phyloP scores from a whole-genome alignment of 1,140 invertebrate species.

The Ceratina australensis region DNA sequence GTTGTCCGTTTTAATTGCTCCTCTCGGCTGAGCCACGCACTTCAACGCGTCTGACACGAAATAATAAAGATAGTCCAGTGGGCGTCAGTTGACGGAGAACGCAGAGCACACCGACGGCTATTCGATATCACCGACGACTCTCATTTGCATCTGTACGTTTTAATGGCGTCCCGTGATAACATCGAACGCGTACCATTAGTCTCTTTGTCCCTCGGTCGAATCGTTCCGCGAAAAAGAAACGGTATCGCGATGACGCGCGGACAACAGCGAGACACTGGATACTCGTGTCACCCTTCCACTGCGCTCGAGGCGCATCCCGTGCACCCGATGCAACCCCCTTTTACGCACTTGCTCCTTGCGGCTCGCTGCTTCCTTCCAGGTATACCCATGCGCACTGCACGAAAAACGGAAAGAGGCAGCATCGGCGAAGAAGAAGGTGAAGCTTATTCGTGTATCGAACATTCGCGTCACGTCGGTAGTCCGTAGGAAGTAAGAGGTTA shows the following conservation, averaged over 20 bases:
- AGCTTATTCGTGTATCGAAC: conserved; percentile 67
- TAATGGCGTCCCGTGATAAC: no score
- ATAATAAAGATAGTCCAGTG: not conserved
- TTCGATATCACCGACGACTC: no score
- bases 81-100: not conserved
- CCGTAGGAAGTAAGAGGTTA: conserved; percentile 40
- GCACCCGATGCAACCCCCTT: conserved; percentile 59
- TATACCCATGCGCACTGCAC: conserved; percentile 72
- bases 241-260: conserved; percentile 14
- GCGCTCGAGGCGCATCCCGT: conserved; percentile 57
- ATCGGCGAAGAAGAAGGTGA: conserved; percentile 63
- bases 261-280: conserved; percentile 43
- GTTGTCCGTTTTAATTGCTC: conserved; percentile 15
- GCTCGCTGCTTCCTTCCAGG: conserved; percentile 63
- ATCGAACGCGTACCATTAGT: no score
- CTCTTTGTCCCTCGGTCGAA: no score
- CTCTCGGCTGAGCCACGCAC: not conserved
- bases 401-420: conserved; percentile 64
- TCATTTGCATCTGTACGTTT: no score
- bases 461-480: conserved; percentile 58
- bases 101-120: no score
- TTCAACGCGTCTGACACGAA: not conserved
- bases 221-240: not conserved
- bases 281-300: conserved; percentile 45
- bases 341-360: conserved; percentile 55